phyloP scores from a whole-genome alignment of 2,113 vertebrate genomes.

The Macaca fascicularis region T2T-MFA8v1.1 NC_088376.1:200027501-200028000 shows the following conservation, averaged over 20 bases:
- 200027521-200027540: not conserved
- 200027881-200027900: not conserved
- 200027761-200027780: not conserved
- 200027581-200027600: not conserved
- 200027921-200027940: not conserved
- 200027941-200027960: not conserved
- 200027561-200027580: not conserved
- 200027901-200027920: not conserved
- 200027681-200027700: not conserved
- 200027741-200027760: not conserved
- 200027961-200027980: not conserved
- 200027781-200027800: not conserved
- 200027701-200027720: not conserved
- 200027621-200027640: not conserved
- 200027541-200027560: not conserved
- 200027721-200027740: not conserved
- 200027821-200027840: not conserved
- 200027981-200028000: constrained; percentile 31
- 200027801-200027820: not conserved
- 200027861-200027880: not conserved
- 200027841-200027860: not conserved
- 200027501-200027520: not conserved
- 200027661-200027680: not conserved
- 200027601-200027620: not conserved
- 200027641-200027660: not conserved